Evolutionary conservation across 53 echinoderm and acorn worm species (phyloP), one percentile per base, ranked within the genome.

Genomic region (Mesocentrotus franciscanus): DNA sequence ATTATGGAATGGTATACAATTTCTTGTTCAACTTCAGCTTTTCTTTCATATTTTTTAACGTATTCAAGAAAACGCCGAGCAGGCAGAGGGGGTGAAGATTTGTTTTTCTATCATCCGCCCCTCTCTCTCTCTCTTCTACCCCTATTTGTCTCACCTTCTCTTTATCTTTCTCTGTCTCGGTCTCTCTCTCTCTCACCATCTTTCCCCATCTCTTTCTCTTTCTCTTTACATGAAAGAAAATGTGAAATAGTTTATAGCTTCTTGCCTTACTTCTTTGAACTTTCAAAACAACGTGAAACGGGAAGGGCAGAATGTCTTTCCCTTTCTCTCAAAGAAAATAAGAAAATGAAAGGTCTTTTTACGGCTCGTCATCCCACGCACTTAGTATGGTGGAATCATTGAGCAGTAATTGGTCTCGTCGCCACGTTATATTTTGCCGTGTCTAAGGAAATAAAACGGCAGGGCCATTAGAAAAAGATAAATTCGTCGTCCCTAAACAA

Each of bases 401-500:
- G 85, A 85, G 14, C 55, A 42, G 22, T 92, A 92, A 92, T 92
- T 68, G 92, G 92, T 71, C 18, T 4, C 42, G 92, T 92, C 92
- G 92, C 92, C 92, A 92, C 92, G 35, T 92, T 56, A 55, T 55
- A 92, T 92, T 71, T 56, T 49, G 26, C 27, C 5, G 57, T 56
- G 56, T 85, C 87, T 57, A 85, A 56, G 85, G 55, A 56, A 56
- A 85, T 85, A 85, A 49, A 49, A 85, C 26, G 49, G 57, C 13
- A 57, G 85, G 90, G 36, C 62, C 61, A 90, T 90, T 60, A 92
- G 92, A 29, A 71, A 68, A n/a, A 71, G 70, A 70, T 90, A 56
- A 92, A 35, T 71, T 92, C 71, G 92, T 70, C 71, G 92, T 92
- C 93, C 93, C 78, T 32, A 92, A 93, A 93, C 79, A 59, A 93